These are phyloP conservation scores for Zoroaster sp. DNA, from an alignment of 53 echinoderm and acorn worm genomes.

Conservation along the genomic window DNA sequence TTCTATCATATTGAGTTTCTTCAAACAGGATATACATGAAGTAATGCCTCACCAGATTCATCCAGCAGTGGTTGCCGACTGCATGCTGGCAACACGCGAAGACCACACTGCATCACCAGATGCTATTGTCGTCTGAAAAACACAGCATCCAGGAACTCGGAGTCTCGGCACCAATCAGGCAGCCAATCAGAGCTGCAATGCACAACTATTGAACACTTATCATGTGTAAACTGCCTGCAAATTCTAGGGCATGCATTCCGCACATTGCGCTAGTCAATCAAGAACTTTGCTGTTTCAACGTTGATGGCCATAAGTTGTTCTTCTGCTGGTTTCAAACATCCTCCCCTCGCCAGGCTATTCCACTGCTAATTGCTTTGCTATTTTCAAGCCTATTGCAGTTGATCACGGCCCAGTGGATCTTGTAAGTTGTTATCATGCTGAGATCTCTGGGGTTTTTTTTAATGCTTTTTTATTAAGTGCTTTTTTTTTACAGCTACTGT, in stretches of 20 bases:
- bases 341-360: neutral
- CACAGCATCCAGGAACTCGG: neutral
- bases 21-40: no score
- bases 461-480: no score
- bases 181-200: neutral
- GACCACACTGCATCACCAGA: neutral
- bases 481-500: no score
- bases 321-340: slow-evolving; percentile 1
- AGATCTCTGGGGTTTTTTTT: no score
- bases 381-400: slow-evolving; percentile 55
- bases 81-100: neutral
- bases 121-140: neutral
- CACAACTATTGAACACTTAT: neutral
- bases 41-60: neutral
- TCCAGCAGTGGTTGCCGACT: neutral
- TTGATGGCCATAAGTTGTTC: neutral
- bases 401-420: slow-evolving; percentile 42
- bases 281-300: neutral
- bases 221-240: neutral
- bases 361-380: slow-evolving; percentile 22
- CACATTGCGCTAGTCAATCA: neutral
- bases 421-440: neutral
- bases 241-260: neutral
- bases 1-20: no score
- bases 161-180: neutral